phyloP scores from a whole-genome alignment of 53 echinoderm and acorn worm species.

The Holothuria leucospilota region DNA sequence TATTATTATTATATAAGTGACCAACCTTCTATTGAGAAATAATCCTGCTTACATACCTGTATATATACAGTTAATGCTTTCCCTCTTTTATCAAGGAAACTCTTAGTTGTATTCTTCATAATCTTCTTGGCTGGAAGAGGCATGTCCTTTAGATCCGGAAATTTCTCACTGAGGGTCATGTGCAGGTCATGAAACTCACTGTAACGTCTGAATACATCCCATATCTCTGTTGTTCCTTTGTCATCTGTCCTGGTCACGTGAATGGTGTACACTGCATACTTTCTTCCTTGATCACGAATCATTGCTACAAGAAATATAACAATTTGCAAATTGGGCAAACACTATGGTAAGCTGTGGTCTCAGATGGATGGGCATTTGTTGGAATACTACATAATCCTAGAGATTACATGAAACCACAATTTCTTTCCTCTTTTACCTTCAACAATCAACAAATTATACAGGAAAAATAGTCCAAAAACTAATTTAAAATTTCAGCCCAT shows the following conservation, averaged over 20 bases:
- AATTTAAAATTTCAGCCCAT: too few relatives aligned
- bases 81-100: constrained; percentile 85
- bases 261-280: constrained; percentile 89
- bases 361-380: too few relatives aligned
- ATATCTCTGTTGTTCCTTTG: constrained; percentile 83
- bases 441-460: too few relatives aligned
- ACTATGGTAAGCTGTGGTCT: neutral
- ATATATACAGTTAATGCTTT: constrained; percentile 87
- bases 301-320: constrained; percentile 55
- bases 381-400: too few relatives aligned
- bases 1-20: too few relatives aligned
- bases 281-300: constrained; percentile 82
- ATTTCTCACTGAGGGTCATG: constrained; percentile 87
- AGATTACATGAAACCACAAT: too few relatives aligned
- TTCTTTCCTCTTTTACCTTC: too few relatives aligned
- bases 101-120: constrained; percentile 88
- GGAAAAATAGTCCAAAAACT: too few relatives aligned
- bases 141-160: constrained; percentile 67
- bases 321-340: neutral
- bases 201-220: constrained; percentile 95
- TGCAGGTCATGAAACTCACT: constrained; percentile 99
- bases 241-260: constrained; percentile 82
- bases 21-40: too few relatives aligned
- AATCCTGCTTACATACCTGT: constrained; percentile 59
- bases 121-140: constrained; percentile 87